Percentiles rank a stretch among this genome's conserved stretches.
These are phyloP conservation scores for Hirtodrosophila alboralis DNA, from an alignment of 2,888 invertebrate species.

Conservation along the genomic window DNA sequence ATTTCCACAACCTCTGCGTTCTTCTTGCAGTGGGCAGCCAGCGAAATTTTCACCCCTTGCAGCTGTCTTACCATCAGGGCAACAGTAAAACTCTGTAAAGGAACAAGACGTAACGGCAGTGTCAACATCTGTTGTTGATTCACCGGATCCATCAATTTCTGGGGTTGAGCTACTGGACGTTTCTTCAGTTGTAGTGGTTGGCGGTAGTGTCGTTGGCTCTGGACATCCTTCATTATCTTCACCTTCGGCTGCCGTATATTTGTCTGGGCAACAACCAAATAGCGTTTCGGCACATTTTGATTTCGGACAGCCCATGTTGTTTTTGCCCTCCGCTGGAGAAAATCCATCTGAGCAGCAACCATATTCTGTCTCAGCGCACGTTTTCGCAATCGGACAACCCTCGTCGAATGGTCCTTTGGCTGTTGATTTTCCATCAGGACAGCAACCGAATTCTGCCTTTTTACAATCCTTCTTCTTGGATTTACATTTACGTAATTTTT, in stretches of 20 bases:
- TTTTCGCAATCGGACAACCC: slow-evolving; percentile 90
- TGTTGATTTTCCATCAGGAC: slow-evolving; percentile 90
- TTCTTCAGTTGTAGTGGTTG: slow-evolving; percentile 70
- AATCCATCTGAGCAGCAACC: slow-evolving; percentile 94
- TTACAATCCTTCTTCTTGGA: slow-evolving; percentile 86
- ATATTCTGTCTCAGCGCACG: slow-evolving; percentile 90
- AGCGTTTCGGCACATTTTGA: slow-evolving; percentile 90
- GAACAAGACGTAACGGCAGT: slow-evolving; percentile 83
- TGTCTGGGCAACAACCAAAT: slow-evolving; percentile 95
- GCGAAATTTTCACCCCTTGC: slow-evolving; percentile 86
- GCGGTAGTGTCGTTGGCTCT: slow-evolving; percentile 85
- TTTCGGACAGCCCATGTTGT: slow-evolving; percentile 90
- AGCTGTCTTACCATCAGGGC: slow-evolving; percentile 87
- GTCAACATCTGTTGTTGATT: slow-evolving; percentile 40
- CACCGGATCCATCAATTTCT: slow-evolving; percentile 62
- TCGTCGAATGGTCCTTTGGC: slow-evolving; percentile 93
- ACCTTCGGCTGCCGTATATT: slow-evolving; percentile 90
- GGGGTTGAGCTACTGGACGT: slow-evolving; percentile 42
- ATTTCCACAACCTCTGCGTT: slow-evolving; percentile 84
- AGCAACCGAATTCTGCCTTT: slow-evolving; percentile 91
- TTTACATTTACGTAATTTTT: slow-evolving; percentile 86
- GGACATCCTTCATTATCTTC: slow-evolving; percentile 93
- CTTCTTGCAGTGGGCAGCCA: slow-evolving; percentile 66
- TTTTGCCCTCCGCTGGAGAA: slow-evolving; percentile 89
- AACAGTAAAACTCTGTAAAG: slow-evolving; percentile 87